Percentiles rank a stretch among this genome's conserved stretches.
These are phyloP conservation scores for Hormiphora californensis DNA, from an alignment of 37 sponge, comb jelly and placozoan species.

Conservation along the genomic window DNA sequence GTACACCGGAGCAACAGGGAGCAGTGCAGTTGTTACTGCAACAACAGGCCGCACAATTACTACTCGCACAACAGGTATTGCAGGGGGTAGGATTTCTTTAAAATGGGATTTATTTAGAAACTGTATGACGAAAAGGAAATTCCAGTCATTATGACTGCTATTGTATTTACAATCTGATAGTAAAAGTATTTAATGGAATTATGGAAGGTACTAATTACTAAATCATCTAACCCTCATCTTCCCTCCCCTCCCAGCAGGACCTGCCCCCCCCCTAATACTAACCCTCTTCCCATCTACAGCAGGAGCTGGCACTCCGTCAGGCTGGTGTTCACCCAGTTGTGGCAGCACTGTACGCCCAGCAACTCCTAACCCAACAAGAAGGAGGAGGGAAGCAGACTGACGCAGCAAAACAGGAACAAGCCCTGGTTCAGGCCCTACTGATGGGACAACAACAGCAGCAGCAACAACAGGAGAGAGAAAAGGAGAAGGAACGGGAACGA, in stretches of 20 bases:
- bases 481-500: too few species aligned
- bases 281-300: not conserved
- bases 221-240: too few species aligned
- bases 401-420: not conserved
- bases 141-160: not conserved
- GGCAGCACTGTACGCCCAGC: slow-evolving; percentile 25
- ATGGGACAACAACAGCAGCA: not conserved
- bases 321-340: slow-evolving; percentile 31
- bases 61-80: slow-evolving; percentile 36
- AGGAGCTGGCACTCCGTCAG: slow-evolving; percentile 21
- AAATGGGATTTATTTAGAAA: not conserved
- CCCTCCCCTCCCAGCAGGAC: too few species aligned
- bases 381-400: not conserved
- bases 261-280: not conserved
- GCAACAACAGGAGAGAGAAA: slow-evolving; percentile 19
- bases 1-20: not conserved
- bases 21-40: slow-evolving; percentile 8
- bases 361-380: not conserved
- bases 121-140: not conserved
- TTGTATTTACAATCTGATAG: not conserved
- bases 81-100: not conserved
- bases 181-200: too few species aligned
- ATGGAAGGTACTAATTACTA: too few species aligned
- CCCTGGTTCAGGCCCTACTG: not conserved
- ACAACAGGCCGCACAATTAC: slow-evolving; percentile 7